These are phyloP conservation scores for Pipistrellus pipistrellus DNA, from an alignment of 2,797 vertebrate species.

Conservation along the genomic window DNA sequence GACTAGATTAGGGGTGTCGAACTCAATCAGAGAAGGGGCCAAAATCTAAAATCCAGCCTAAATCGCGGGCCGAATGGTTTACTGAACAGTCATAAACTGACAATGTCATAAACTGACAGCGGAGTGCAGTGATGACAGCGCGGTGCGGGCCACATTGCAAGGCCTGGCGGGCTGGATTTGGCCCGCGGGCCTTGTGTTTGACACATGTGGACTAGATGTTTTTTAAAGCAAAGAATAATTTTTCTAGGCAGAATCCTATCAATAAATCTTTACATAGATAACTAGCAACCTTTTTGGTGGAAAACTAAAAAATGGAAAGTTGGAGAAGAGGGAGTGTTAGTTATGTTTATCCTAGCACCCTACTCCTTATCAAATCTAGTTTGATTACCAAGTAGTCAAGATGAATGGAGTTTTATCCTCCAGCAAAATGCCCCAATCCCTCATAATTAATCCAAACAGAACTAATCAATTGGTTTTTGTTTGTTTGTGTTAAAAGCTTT, in stretches of 20 bases:
- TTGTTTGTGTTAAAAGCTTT: constrained; percentile 43
- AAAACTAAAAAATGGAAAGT: background rate
- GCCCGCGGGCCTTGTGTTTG: too few species aligned
- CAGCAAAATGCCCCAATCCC: constrained; percentile 6
- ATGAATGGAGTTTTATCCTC: background rate
- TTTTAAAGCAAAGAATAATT: constrained; percentile 46
- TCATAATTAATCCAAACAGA: background rate
- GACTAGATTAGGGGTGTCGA: too few species aligned
- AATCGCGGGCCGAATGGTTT: too few species aligned
- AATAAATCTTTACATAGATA: background rate
- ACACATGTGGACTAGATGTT: background rate
- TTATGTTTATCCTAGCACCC: background rate
- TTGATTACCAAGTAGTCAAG: background rate
- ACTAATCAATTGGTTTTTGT: background rate
- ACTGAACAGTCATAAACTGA: too few species aligned
- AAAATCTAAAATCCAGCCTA: too few species aligned
- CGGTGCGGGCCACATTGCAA: too few species aligned
- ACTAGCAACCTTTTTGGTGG: background rate
- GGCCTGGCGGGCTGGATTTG: too few species aligned
- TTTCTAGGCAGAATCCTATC: background rate
- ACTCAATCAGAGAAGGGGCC: too few species aligned
- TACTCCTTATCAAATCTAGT: background rate
- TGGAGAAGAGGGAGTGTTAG: background rate
- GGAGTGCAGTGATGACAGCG: too few species aligned
- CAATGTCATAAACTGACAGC: too few species aligned